Percentiles rank a stretch among this genome's conserved stretches.
These are phyloP conservation scores for Epirrita christyi DNA, from an alignment of 2,888 invertebrate species.

Conservation along the genomic window DNA sequence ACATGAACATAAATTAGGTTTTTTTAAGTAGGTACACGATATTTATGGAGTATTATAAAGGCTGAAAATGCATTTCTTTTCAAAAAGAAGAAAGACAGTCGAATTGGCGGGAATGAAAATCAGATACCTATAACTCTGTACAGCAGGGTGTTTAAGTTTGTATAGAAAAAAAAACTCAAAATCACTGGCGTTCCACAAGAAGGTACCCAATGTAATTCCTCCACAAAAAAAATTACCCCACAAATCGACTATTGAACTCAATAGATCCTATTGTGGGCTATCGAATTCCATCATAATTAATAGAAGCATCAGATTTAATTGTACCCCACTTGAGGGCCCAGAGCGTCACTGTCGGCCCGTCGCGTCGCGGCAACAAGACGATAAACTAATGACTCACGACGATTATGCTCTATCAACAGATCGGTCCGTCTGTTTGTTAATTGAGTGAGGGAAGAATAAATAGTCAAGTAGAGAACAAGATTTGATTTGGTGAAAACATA, in stretches of 20 bases:
- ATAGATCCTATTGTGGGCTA: slow-evolving; percentile 34
- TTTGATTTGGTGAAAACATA: neutral
- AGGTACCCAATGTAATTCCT: neutral
- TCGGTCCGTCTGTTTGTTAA: slow-evolving; percentile 20
- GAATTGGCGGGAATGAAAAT: too few species aligned
- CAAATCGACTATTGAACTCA: slow-evolving; percentile 18
- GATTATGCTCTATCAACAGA: slow-evolving; percentile 34
- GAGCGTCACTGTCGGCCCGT: slow-evolving; percentile 36
- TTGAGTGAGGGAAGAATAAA: slow-evolving; percentile 8
- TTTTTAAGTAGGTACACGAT: too few species aligned
- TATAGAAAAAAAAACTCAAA: too few species aligned
- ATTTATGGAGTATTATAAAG: too few species aligned
- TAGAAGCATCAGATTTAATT: slow-evolving; percentile 53
- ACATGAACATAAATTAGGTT: too few species aligned
- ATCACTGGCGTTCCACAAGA: too few species aligned
- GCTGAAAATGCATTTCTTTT: too few species aligned
- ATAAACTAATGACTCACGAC: slow-evolving; percentile 47
- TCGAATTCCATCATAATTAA: slow-evolving; percentile 57
- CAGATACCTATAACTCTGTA: too few species aligned
- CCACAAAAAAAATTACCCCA: slow-evolving; percentile 14
- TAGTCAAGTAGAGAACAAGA: neutral
- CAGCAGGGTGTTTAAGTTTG: too few species aligned
- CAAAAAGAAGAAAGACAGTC: too few species aligned
- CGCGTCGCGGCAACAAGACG: slow-evolving; percentile 2
- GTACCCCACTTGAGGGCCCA: slow-evolving; percentile 45